A percentile compares a stretch with the other conserved stretches of the same genome.
These are phyloP conservation scores for Aplodontia rufa DNA, from an alignment of 2,113 vertebrate genomes.

Conservation along the genomic window DNA sequence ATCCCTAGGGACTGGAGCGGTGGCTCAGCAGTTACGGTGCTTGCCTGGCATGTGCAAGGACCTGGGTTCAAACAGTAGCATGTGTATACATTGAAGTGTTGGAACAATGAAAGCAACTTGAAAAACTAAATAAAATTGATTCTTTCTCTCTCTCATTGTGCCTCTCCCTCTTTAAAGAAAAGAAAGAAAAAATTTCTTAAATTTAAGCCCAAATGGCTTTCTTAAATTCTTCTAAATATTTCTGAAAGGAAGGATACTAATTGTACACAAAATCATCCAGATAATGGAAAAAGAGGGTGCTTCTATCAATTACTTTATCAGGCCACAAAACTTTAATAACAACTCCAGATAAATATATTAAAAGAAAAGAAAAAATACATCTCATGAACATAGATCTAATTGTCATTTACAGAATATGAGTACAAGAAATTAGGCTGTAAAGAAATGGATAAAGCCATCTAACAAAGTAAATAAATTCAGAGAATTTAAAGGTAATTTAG, in stretches of 20 bases:
- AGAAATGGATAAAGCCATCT: not conserved
- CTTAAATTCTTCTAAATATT: not conserved
- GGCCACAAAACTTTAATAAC: not conserved
- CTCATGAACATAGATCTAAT: not conserved
- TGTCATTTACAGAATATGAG: not conserved
- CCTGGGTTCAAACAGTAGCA: no score
- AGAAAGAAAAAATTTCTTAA: no score
- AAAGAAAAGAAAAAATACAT: not conserved
- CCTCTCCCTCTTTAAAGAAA: no score
- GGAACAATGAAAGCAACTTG: no score
- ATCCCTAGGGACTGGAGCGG: no score
- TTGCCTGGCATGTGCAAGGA: no score
- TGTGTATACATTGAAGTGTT: no score
- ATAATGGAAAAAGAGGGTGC: not conserved
- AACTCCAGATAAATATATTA: not conserved
- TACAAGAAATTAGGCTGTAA: not conserved
- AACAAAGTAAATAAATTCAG: not conserved
- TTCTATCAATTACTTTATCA: not conserved
- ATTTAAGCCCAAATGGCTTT: not conserved
- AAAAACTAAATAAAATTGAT: no score
- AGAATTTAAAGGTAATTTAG: not conserved
- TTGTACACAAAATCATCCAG: not conserved
- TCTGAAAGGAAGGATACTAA: not conserved
- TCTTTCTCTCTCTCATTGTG: no score
- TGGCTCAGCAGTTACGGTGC: no score